Percentiles rank a stretch among this genome's conserved stretches.
These are phyloP conservation scores for Mobula birostris DNA, from an alignment of 2,113 vertebrate species.

Conservation along the genomic window DNA sequence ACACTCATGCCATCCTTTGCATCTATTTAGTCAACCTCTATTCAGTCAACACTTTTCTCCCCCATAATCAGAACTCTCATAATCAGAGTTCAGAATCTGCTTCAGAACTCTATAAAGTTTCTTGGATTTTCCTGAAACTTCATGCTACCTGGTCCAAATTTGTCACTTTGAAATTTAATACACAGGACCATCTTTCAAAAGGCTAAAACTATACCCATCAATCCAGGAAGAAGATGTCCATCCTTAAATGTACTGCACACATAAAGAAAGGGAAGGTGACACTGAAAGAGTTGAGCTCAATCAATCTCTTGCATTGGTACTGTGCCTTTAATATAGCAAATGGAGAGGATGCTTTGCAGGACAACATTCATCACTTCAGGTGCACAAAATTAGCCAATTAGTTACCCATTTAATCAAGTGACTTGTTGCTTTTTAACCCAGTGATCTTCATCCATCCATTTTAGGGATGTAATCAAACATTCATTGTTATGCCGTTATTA, in stretches of 20 bases:
- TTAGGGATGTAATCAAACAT: not conserved
- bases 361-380: not conserved
- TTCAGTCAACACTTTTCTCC: too few species aligned
- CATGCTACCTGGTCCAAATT: too few species aligned
- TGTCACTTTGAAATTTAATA: not conserved
- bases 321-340: not conserved
- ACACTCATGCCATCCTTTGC: too few species aligned
- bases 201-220: not conserved
- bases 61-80: too few species aligned
- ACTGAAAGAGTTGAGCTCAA: not conserved
- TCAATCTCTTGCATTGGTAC: not conserved
- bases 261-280: not conserved
- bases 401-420: not conserved
- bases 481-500: not conserved
- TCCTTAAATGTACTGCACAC: not conserved
- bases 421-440: not conserved
- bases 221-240: not conserved
- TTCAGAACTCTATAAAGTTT: too few species aligned
- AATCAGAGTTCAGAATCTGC: too few species aligned
- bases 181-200: not conserved
- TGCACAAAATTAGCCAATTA: not conserved
- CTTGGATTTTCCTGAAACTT: too few species aligned
- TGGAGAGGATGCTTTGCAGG: not conserved
- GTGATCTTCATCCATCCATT: not conserved
- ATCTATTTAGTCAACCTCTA: too few species aligned